A percentile compares a stretch with the other conserved stretches of the same genome.
phyloP scores from a whole-genome alignment of 1,140 invertebrate genomes.

The Cheumatopsyche charites region DNA sequence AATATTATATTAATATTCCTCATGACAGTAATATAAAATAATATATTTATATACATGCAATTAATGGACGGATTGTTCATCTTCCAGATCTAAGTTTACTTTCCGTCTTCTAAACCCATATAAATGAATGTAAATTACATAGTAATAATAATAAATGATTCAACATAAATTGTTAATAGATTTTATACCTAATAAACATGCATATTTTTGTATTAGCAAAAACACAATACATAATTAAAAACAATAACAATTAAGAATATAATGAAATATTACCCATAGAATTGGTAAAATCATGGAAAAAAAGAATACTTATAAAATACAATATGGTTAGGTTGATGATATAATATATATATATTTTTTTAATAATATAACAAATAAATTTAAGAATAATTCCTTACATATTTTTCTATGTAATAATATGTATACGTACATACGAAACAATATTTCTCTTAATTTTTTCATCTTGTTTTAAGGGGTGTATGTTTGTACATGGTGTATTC shows the following conservation, averaged over 20 bases:
- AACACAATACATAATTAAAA: not conserved
- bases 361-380: conserved; percentile 17
- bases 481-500: not conserved
- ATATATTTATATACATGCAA: conserved; percentile 17
- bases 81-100: conserved; percentile 7
- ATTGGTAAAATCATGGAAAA: not conserved
- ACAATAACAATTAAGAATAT: conserved; percentile 7
- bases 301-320: not conserved
- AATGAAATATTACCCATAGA: not conserved
- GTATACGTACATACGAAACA: conserved; percentile 17
- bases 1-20: not conserved
- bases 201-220: conserved; percentile 12
- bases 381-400: not conserved
- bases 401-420: conserved; percentile 9
- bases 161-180: not conserved
- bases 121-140: not conserved
- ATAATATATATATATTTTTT: conserved; percentile 12
- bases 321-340: not conserved
- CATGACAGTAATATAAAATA: not conserved
- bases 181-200: not conserved
- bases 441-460: not conserved
- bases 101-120: not conserved
- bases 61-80: conserved; percentile 19
- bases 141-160: too few species aligned
- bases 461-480: not conserved